Conservation (phyloP, 92 coral and sea anemone genomes). For the Zoanthus sociatus region DNA sequence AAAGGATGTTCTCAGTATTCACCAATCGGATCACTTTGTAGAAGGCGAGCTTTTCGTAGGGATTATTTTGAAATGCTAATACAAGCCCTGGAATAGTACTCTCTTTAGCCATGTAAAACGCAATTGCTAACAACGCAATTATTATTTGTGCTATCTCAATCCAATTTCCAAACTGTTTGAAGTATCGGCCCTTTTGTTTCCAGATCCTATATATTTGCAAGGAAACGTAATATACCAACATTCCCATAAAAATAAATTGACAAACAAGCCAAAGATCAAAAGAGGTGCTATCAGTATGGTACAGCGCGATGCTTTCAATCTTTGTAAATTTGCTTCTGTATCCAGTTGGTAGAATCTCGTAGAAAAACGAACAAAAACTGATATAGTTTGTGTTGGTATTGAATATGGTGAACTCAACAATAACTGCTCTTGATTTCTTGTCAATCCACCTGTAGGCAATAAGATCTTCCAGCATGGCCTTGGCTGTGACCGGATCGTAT, state of each 20-base stretch:
- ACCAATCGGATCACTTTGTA: conserved; percentile 19
- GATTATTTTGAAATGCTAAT: not conserved
- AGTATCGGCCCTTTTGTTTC: conserved; percentile 13
- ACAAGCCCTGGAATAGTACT: not conserved
- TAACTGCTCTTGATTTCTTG: conserved; percentile 27
- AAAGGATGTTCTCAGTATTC: conserved; percentile 17
- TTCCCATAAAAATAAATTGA: conserved; percentile 28
- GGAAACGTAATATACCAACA: conserved; percentile 15
- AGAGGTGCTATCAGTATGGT: not conserved
- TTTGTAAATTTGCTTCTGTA: not conserved
- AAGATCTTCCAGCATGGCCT: not conserved
- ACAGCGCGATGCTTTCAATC: conserved; percentile 25
- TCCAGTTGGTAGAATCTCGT: conserved; percentile 37
- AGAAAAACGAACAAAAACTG: conserved; percentile 27
- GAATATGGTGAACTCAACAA: conserved; percentile 40
- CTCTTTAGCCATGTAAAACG: conserved; percentile 18
- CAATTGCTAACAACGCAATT: not conserved
- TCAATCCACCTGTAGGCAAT: conserved; percentile 31
- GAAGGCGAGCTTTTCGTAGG: conserved; percentile 16
- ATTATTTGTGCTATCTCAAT: conserved; percentile 19
- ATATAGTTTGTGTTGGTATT: conserved; percentile 30
- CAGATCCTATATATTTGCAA: not conserved
- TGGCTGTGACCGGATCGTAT: not conserved
- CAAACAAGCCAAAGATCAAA: conserved; percentile 37
- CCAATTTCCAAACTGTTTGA: conserved; percentile 25